Base-by-base conservation (phyloP, 2,888 invertebrate genomes). In the Athripsodes cinereus region DNA sequence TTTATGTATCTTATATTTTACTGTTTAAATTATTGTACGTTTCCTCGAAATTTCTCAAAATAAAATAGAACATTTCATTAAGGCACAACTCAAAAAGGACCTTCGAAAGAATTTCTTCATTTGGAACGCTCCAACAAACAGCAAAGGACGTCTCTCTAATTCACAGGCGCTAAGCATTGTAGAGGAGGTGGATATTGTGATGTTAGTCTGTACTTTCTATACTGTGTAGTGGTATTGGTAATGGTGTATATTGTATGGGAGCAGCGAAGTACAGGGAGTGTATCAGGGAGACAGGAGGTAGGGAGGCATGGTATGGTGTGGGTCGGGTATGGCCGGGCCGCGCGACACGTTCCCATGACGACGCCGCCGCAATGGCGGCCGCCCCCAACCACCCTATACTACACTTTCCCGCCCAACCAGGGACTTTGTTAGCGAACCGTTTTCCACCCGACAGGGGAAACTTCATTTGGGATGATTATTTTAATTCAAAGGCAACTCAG, bases 301-400 rank as follows among this genome's bases (percentile, higher is more conserved):
- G 76, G 76, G 76, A n/a, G n/a, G 76, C 57, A 56, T 21, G 49
- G 76, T 75, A 76, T 76, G 76, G 76, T 76, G 74, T 67, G 54
- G 52, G 53, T 49, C 52, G 68, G 56, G 68, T 63, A 65, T 72
- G 76, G 74, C 76, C 74, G 76, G 63, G 64, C 67, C 68, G 75
- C 73, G 75, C 75, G 74, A 71, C 74, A 72, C 74, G 76, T 63
- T 53, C 55, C 61, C 63, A 63, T 63, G 63, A 53, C 75, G 74
- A 76, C 75, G 75, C 70, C 70, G 70, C 69, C 69, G 67, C 69
- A 68, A 66, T 67, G 65, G 67, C 67, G 65, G 64, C 64, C 65
- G 64, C 57, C 60, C 62, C 57, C 52, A 16, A 26, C 46, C 51
- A 48, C 56, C 58, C 53, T 66, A 40, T 40, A 40, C 13, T 19